Conservation (phyloP, 1,140 invertebrate genomes). For the Pygmarrhopalites habei region DNA sequence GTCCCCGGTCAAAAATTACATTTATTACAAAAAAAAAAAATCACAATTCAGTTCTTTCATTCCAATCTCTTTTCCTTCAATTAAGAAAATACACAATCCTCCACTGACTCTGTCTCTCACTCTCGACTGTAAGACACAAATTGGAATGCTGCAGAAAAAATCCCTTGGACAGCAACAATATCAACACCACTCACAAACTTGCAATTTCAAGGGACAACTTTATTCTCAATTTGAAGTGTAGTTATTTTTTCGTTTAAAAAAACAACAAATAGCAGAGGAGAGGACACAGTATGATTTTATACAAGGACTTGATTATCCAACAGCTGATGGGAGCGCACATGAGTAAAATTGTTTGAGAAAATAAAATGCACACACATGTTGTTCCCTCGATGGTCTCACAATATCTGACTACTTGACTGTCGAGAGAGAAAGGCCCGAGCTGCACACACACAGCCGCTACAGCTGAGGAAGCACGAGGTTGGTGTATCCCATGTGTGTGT, state of each 20-base stretch:
- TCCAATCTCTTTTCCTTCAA: no score
- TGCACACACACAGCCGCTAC: slow-evolving; percentile 8
- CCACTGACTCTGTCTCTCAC: no score
- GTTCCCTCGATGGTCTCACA: slow-evolving; percentile 21
- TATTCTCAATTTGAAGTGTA: neutral
- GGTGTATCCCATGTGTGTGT: no score
- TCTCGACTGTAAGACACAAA: no score
- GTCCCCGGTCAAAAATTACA: no score
- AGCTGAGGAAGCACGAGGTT: slow-evolving; percentile 21
- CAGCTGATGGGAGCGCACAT: neutral
- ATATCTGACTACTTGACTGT: slow-evolving; percentile 20
- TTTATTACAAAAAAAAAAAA: no score
- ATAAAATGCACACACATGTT: slow-evolving; percentile 15
- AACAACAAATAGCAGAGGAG: neutral
- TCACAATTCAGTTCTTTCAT: no score
- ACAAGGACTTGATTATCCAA: slow-evolving; percentile 5
- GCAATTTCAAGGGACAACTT: neutral
- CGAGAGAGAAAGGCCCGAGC: slow-evolving; percentile 12
- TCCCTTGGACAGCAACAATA: no score
- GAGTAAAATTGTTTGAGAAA: neutral
- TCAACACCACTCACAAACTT: no score
- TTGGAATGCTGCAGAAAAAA: no score
- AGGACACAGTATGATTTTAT: neutral
- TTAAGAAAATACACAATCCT: no score
- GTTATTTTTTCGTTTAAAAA: neutral